Base-by-base conservation (phyloP, 2,113 vertebrate species). In the Phaethon lepturus region DNA sequence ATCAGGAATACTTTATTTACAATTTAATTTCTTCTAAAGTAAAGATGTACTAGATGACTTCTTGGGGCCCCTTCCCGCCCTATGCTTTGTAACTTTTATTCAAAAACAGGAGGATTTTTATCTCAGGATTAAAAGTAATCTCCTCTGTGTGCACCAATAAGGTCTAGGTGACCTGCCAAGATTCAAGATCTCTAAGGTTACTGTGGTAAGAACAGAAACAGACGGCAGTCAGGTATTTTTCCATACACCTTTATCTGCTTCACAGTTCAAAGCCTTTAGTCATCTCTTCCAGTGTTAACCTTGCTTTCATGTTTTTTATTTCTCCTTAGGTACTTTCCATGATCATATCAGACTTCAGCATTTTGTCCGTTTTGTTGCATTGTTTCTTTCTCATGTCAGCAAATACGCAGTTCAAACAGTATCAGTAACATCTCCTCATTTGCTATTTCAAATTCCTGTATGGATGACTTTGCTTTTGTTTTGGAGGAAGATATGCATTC, bases 81-180 rank as follows among this genome's bases (percentile, higher is more conserved):
- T n/a, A 25, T 49, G 7, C 23, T 71, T 74, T 45, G 25, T 47
- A 72, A 52, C 82, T 78, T 91, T 79, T n/a, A 13, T 42, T 88
- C n/a, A 86, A 79, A 86, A 81, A 13, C 24, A 42, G 18, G 25
- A 76, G 17, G 40, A 87, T 19, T 67, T 94, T 88, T 93, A 60
- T 45, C 58, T 89, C 55, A 62, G 29, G 13, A 55, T 68, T 80
- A 38, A 31, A 69, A 80, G 24, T 79, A 84, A 80, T 66, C 55
- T 49, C 7, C 10, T 87, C 53, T 85, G 16, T 55, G 74, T 59
- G 74, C 49, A 83, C 44, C 53, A 79, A 8, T 33, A 72, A 93
- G 78, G 66, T 88, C 71, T 68, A 60, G 45, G 42, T 95, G 94
- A 96, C 94, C 94, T 95, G 93, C 40, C 88, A 96, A 73, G 86